These are phyloP conservation scores for Ptychadena robeensis DNA, from an alignment of 2,797 vertebrate species.

Conservation along the genomic window DNA sequence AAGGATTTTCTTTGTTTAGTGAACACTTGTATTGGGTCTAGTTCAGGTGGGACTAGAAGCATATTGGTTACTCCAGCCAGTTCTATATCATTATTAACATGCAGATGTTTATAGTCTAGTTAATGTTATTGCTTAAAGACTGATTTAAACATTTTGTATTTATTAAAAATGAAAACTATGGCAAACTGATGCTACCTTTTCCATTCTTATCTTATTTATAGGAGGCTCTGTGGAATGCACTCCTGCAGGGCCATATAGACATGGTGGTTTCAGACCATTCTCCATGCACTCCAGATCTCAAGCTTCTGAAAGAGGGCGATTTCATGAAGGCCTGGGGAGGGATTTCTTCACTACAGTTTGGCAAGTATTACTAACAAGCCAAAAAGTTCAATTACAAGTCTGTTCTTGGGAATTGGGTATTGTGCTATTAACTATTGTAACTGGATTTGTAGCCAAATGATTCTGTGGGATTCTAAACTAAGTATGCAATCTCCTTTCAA, in stretches of 20 bases:
- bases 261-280: slow-evolving; percentile 88
- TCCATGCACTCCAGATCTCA: slow-evolving; percentile 80
- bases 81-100: too few relatives aligned
- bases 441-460: neutral
- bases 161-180: too few relatives aligned
- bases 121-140: neutral
- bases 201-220: slow-evolving; percentile 43
- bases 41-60: too few relatives aligned
- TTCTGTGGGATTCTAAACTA: neutral
- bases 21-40: too few relatives aligned
- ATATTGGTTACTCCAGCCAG: neutral
- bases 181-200: neutral
- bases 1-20: too few relatives aligned
- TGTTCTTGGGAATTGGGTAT: neutral
- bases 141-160: neutral
- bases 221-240: slow-evolving; percentile 77
- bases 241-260: slow-evolving; percentile 80
- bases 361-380: slow-evolving; percentile 72
- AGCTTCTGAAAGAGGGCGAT: slow-evolving; percentile 77
- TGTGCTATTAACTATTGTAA: neutral
- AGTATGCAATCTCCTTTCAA: neutral
- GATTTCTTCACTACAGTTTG: slow-evolving; percentile 85
- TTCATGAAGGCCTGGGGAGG: slow-evolving; percentile 84
- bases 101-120: too few relatives aligned
- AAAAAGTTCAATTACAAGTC: neutral